Percentiles rank a stretch among this genome's conserved stretches.
These are phyloP conservation scores for Bombus huntii DNA, from an alignment of 1,140 invertebrate species.

Conservation along the genomic window DNA sequence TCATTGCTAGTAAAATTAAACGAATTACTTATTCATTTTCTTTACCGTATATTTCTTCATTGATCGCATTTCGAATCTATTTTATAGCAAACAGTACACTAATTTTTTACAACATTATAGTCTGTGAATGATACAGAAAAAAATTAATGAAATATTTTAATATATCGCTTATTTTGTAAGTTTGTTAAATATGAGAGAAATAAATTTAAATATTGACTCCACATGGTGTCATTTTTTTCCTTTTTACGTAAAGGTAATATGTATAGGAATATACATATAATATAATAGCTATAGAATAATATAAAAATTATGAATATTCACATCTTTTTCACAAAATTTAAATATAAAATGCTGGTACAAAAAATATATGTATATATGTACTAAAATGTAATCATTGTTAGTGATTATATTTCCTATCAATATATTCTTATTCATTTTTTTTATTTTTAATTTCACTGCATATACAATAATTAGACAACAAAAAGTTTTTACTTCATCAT, in stretches of 20 bases:
- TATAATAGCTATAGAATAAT: neutral
- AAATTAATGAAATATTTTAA: neutral
- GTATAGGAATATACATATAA: neutral
- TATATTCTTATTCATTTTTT: neutral
- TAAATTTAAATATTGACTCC: neutral
- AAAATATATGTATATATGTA: neutral
- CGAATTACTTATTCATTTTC: too few relatives aligned
- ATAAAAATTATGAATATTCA: neutral
- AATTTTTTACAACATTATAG: conserved; percentile 34
- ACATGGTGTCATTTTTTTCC: neutral
- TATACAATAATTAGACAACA: neutral
- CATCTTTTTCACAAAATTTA: neutral
- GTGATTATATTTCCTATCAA: neutral
- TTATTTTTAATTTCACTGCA: neutral
- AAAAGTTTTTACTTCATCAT: neutral
- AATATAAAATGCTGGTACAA: neutral
- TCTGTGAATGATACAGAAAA: neutral
- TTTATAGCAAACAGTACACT: conserved; percentile 8
- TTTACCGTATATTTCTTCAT: too few relatives aligned
- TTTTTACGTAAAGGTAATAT: neutral
- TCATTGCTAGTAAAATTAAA: neutral
- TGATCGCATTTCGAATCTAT: neutral
- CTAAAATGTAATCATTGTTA: neutral
- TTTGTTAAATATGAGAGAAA: neutral
- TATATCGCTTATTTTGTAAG: neutral